A percentile compares a stretch with the other conserved stretches of the same genome.
phyloP scores from a whole-genome alignment of 1,140 invertebrate species.

The Panonychus citri region DNA sequence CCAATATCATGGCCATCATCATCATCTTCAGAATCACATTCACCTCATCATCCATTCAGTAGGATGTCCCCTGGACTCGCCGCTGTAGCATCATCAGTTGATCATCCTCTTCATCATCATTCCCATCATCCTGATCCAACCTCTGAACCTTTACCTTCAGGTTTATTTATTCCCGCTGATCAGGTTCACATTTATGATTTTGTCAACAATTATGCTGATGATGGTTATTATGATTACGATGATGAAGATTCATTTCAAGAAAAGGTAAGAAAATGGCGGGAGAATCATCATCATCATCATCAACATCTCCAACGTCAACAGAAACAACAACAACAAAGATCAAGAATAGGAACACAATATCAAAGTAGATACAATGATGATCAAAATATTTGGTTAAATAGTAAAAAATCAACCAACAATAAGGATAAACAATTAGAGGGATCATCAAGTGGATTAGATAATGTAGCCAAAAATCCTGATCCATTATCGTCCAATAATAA shows the following conservation, averaged over 20 bases:
- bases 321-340: not conserved
- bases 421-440: no score
- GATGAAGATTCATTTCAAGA: not conserved
- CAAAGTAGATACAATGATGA: no score
- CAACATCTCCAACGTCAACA: not conserved
- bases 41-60: not conserved
- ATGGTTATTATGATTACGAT: not conserved
- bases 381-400: no score
- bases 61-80: not conserved
- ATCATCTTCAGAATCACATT: not conserved
- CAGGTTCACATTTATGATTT: not conserved
- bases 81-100: not conserved
- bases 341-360: no score
- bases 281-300: not conserved
- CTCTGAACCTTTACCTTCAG: not conserved
- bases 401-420: no score
- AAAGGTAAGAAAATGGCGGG: not conserved
- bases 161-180: not conserved
- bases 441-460: no score
- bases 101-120: not conserved
- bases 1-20: not conserved
- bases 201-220: not conserved
- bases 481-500: no score
- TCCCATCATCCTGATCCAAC: not conserved
- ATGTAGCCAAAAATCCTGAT: no score